These are phyloP conservation scores for Pyrochroa serraticornis DNA, from an alignment of 2,888 invertebrate genomes.

Conservation along the genomic window DNA sequence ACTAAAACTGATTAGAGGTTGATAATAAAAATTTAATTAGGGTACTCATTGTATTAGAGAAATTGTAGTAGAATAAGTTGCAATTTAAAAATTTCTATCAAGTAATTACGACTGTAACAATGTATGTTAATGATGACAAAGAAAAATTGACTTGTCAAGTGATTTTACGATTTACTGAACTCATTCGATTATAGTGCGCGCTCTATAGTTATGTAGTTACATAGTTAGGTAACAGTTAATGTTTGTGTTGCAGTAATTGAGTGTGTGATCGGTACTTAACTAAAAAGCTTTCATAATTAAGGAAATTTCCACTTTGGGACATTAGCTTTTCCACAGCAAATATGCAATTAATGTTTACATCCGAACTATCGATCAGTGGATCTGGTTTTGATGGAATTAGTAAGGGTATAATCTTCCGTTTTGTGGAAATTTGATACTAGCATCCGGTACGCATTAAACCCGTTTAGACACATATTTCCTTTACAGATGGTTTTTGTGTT, in stretches of 20 bases:
- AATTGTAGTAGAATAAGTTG: too few relatives aligned
- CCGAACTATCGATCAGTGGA: slow-evolving; percentile 20
- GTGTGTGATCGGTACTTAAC: slow-evolving; percentile 5
- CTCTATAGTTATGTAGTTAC: too few relatives aligned
- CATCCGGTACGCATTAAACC: slow-evolving; percentile 19
- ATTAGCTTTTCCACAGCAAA: slow-evolving; percentile 16
- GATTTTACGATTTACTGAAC: too few relatives aligned
- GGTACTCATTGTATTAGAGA: too few relatives aligned
- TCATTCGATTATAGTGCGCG: too few relatives aligned
- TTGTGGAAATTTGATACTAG: slow-evolving; percentile 20
- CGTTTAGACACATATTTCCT: slow-evolving; percentile 21
- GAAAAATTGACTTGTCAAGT: too few relatives aligned
- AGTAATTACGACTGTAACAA: too few relatives aligned
- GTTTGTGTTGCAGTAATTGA: not conserved
- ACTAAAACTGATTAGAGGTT: too few relatives aligned
- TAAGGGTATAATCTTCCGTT: slow-evolving; percentile 22
- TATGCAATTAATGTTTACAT: slow-evolving; percentile 22
- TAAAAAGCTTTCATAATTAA: slow-evolving; percentile 16
- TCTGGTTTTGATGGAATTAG: slow-evolving; percentile 21
- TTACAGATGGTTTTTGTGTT: slow-evolving; percentile 14
- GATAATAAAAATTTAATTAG: too few relatives aligned
- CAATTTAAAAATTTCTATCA: too few relatives aligned
- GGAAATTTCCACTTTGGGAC: slow-evolving; percentile 21
- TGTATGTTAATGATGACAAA: too few relatives aligned
- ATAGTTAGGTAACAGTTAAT: not conserved